Percentiles rank a stretch among this genome's conserved stretches.
These are phyloP conservation scores for Dasyprocta punctata DNA, from an alignment of 2,113 vertebrate genomes.

Conservation along the genomic window DNA sequence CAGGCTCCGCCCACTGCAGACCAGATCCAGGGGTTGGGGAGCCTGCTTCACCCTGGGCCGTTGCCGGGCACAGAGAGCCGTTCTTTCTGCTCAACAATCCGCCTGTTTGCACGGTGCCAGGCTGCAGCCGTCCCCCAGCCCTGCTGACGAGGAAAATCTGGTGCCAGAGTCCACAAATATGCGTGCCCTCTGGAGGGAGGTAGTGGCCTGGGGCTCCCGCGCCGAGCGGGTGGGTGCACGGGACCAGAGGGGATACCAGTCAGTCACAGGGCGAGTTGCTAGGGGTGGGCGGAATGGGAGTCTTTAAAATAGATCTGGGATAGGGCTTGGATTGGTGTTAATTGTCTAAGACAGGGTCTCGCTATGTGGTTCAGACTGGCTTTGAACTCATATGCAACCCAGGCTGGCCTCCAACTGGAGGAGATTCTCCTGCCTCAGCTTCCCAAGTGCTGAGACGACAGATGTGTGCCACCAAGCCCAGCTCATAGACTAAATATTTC, in stretches of 20 bases:
- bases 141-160: constrained; percentile 63
- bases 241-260: not conserved
- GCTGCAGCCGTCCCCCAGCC: constrained; percentile 45
- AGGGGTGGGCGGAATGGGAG: not conserved
- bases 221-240: not conserved
- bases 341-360: not conserved
- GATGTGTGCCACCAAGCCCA: not conserved
- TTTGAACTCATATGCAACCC: not conserved
- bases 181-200: constrained; percentile 31
- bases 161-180: constrained; percentile 66
- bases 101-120: constrained; percentile 57
- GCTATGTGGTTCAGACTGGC: not conserved
- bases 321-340: not conserved
- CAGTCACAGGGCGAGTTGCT: not conserved
- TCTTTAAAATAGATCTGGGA: not conserved
- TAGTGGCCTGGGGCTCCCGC: not conserved
- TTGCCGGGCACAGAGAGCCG: constrained; percentile 29
- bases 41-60: not conserved
- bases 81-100: constrained; percentile 61
- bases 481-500: not conserved
- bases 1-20: not conserved
- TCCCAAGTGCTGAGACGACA: not conserved
- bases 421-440: not conserved
- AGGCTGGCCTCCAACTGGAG: not conserved
- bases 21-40: not conserved